Evolutionary conservation across 2,797 vertebrate genomes (phyloP).

Genomic region (Brotogeris chrysoptera): DNA sequence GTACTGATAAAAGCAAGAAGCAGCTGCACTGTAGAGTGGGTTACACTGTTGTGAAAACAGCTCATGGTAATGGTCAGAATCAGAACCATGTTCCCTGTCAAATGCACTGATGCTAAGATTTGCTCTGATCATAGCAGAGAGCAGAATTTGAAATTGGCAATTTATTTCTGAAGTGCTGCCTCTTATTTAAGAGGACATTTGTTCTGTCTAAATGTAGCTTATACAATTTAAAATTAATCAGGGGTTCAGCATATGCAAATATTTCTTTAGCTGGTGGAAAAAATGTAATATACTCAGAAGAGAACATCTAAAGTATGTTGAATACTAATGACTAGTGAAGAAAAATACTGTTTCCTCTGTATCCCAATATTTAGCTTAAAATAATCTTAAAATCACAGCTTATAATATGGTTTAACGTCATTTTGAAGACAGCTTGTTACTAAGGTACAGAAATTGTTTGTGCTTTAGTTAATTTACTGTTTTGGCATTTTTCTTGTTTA

Average conservation of each 20-base stretch:
- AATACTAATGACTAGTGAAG: not conserved
- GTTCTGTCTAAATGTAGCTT: not conserved
- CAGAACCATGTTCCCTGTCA: not conserved
- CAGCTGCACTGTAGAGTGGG: not conserved
- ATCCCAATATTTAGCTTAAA: not conserved
- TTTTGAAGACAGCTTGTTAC: constrained; percentile 42
- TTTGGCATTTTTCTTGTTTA: constrained; percentile 57
- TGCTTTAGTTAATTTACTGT: constrained; percentile 43
- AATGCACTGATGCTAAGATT: not conserved
- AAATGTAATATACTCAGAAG: not conserved
- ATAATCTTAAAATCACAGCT: accelerated
- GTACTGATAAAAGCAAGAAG: not conserved
- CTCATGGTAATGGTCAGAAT: not conserved
- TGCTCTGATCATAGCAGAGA: not conserved
- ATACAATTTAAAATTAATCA: not conserved
- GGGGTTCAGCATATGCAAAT: not conserved
- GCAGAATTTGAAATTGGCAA: not conserved
- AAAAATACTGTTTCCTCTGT: not conserved
- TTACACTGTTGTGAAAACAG: not conserved
- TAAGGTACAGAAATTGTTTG: not conserved
- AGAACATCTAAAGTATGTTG: not conserved
- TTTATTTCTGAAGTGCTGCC: not conserved
- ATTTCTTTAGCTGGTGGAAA: not conserved
- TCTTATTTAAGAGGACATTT: not conserved
- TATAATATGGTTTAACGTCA: not conserved